Base-by-base conservation (phyloP, 2,797 vertebrate species). In the Pterois miles region DNA sequence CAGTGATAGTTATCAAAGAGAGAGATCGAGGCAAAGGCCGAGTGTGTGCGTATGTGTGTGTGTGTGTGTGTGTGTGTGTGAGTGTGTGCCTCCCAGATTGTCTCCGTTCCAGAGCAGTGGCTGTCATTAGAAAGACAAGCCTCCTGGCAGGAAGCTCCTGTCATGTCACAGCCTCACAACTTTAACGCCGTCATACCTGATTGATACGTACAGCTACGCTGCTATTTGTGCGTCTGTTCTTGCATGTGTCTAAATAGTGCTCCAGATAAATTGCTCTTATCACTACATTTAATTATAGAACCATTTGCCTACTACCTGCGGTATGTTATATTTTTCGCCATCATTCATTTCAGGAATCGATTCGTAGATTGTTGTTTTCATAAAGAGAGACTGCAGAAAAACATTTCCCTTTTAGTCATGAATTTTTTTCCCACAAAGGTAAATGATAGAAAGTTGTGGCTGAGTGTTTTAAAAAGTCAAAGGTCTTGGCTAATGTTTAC, bases 91-190 rank as follows among this genome's bases (percentile, higher is more conserved):
- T 93, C 54, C 2, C 82, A 88, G 91, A 92, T 92, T 93, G 91
- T 87, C 68, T 86, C 82, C 88, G 93, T 95, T 93, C 93, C 92
- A 88, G 94, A 93, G 94, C 95, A 94, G 94, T 96, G 90, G 95
- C 94, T 96, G 94, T 92, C 94, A 92, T 96, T 96, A 96, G 93
- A 96, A 94, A 96, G 95, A 95, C 95, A 93, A 93, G 92, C 93
- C 96, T 95, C 80, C 94, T 95, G 95, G 95, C 95, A 76, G 84
- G 85, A 94, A 92, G 89, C 93, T 91, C 88, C 88, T 88, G 94
- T 95, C 93, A 91, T 89, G 94, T 95, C 92, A 91, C 92, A 94
- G 93, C 91, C 93, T 95, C 91, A 89, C 93, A 27, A 87, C 94
- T 96, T 95, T 93, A 95, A 94, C 81, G 89, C 91, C 94, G 92